Evolutionary conservation across 2,797 vertebrate species (phyloP), one percentile per base, ranked within the genome.

Genomic region (Heterohyrax brucei): DNA sequence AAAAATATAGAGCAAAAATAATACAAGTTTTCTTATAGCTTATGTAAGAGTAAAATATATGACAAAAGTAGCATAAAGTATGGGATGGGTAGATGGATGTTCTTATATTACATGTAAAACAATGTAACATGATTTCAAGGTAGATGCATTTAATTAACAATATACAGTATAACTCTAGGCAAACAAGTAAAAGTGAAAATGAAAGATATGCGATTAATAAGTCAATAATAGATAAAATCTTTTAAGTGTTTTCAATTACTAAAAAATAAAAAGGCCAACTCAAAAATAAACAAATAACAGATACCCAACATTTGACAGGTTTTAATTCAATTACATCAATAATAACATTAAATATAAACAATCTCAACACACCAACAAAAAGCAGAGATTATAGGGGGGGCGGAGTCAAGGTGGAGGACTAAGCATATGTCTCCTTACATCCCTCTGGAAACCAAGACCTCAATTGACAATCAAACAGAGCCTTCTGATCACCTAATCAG

Each of bases 341-440:
- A 91, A 87, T n/a, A 93, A 48, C 16, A 90, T 83, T 87, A 90
- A 75, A 86, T 68, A 61, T 28, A 89, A 94, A 89, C 0, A 62
- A 7, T 72, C 7, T 56, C 30, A 81, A 77, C 1, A 70, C 7
- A 72, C 6, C 30, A 86, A 30, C 87, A 56, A 64, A 94, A 93
- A 83, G 18, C 33, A 77, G 53, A 94, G 7, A 91, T 73, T 82
- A 1, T 73, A n/a, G 39, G 39, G 39, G 39, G 39, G 39, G 39
- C 3, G 39, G 39, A 39, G 39, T 39, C 39, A 2, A 39, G 39
- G 3, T 39, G 39, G 39, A 2, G 39, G 39, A 39, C 39, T 39
- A 39, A 39, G 39, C 39, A 39, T 39, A 39, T 39, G 39, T 39
- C 39, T 39, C 39, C 39, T 39, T 39, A 2, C 3, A 39, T 39